These are phyloP conservation scores for Glyphotaelius pellucidus DNA, from an alignment of 2,888 invertebrate genomes.

Conservation along the genomic window DNA sequence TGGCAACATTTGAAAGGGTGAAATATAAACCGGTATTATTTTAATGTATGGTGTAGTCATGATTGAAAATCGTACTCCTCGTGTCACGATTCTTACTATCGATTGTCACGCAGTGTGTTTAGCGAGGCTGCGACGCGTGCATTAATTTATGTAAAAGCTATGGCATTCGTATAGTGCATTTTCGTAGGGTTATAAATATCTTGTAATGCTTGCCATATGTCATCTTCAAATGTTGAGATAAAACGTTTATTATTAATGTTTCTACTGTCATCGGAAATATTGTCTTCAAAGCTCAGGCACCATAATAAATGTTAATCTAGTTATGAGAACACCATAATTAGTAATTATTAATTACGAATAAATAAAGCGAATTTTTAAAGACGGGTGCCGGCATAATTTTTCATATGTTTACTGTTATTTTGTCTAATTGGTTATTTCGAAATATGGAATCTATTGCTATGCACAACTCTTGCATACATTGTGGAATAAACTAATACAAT, in stretches of 20 bases:
- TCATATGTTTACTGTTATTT: too few species aligned
- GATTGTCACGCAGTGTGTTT: neutral
- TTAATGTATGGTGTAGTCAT: constrained; percentile 22
- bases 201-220: neutral
- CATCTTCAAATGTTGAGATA: neutral
- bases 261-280: neutral
- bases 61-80: constrained; percentile 34
- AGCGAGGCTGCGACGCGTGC: neutral
- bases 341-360: too few species aligned
- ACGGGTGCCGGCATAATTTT: too few species aligned
- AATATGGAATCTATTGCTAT: too few species aligned
- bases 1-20: constrained; percentile 55
- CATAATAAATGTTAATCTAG: neutral
- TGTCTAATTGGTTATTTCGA: too few species aligned
- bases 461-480: too few species aligned
- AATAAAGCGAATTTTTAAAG: too few species aligned
- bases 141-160: neutral
- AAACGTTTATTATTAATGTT: neutral
- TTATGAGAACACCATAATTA: too few species aligned
- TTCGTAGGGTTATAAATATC: neutral
- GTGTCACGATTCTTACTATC: constrained; percentile 3
- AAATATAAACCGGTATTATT: constrained; percentile 46
- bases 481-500: too few species aligned
- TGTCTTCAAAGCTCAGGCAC: neutral
- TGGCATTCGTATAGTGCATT: neutral